Percentiles rank a stretch among this genome's conserved stretches.
Conservation (phyloP, 2,797 vertebrate species). For the Oophaga sylvatica region DNA sequence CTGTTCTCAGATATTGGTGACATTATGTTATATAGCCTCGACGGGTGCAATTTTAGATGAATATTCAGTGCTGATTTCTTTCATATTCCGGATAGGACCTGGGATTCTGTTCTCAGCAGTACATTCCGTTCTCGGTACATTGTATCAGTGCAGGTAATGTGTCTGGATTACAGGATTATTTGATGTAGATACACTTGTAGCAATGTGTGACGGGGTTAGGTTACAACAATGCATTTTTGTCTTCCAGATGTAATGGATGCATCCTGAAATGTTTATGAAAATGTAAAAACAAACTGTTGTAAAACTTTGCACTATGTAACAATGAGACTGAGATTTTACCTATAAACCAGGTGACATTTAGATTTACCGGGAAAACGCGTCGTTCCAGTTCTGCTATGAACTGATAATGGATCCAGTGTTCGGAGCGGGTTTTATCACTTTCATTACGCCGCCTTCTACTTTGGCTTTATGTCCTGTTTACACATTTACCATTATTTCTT, state of each 20-base stretch:
- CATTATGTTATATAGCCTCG: no score
- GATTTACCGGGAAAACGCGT: not conserved
- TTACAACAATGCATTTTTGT: not conserved
- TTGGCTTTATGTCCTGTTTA: not conserved
- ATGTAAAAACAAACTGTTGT: not conserved
- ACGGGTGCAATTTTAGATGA: no score
- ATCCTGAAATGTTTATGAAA: not conserved
- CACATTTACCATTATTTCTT: not conserved
- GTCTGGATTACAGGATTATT: no score
- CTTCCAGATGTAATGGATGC: no score
- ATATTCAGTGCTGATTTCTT: no score
- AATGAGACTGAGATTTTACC: not conserved
- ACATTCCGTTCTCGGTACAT: no score
- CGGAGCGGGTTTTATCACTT: not conserved
- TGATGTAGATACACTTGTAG: no score
- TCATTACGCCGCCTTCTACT: not conserved
- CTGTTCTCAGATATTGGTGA: no score
- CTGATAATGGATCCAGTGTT: not conserved
- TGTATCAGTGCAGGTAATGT: no score
- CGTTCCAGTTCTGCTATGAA: not conserved
- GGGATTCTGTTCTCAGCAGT: no score
- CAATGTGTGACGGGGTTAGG: not conserved
- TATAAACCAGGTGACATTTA: not conserved
- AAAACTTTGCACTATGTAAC: not conserved
- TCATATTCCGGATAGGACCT: no score